Conservation (phyloP, 2,113 vertebrate species). For the Anthoscopus minutus region DNA sequence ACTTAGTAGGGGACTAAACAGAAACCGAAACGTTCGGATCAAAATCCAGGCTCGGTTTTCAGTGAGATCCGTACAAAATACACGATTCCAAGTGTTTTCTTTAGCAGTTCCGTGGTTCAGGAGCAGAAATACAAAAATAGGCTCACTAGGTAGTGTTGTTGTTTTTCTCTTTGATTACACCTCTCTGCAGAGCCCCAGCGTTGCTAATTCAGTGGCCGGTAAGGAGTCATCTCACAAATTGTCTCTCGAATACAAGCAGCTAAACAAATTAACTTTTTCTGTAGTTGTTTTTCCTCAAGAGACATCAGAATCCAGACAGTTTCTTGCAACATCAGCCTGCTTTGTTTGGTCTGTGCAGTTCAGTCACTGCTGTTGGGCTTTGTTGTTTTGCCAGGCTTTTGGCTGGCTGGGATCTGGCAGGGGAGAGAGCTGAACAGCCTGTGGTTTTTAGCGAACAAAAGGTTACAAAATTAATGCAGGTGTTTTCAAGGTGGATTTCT, state of each 20-base stretch:
- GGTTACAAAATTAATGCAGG: background rate
- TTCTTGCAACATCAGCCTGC: background rate
- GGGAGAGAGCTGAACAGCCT: background rate
- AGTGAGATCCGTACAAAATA: fast-evolving
- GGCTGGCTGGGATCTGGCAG: background rate
- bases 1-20: fast-evolving
- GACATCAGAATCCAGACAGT: background rate
- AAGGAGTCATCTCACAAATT: background rate
- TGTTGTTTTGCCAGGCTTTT: background rate
- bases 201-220: background rate
- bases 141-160: background rate
- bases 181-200: background rate
- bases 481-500: background rate
- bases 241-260: background rate
- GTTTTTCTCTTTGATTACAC: background rate
- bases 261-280: background rate
- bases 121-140: background rate
- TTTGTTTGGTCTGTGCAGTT: background rate
- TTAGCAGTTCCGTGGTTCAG: fast-evolving
- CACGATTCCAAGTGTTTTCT: fast-evolving
- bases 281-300: background rate
- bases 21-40: fast-evolving
- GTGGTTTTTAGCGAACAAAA: background rate
- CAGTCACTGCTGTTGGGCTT: background rate
- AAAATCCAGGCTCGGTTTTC: background rate